Base-by-base conservation (phyloP, 2,797 vertebrate species). In the Rhadinocentrus ornatus region DNA sequence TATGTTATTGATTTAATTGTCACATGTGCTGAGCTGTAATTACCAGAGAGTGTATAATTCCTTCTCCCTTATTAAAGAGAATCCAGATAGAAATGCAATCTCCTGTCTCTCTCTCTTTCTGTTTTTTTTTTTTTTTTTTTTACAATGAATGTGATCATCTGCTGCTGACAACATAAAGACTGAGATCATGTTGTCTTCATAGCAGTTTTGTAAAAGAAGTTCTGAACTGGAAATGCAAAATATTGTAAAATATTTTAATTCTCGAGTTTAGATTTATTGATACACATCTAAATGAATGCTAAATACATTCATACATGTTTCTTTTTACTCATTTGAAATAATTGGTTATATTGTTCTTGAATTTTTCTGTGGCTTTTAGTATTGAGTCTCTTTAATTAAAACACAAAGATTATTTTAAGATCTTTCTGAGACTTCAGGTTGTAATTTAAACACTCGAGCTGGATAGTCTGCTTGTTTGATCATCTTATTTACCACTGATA, bases 381-480 rank as follows among this genome's bases (percentile, higher is more conserved):
- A n/a, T 44, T 16, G 13, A 37, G 20, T 54, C 31, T 75, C 52
- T 72, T 50, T 56, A 58, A 75, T 80, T 80, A 61, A 78, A 81
- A 73, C 20, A 1, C 31, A 18, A 1, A 44, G 26, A 80, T 84
- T 75, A 64, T 52, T 26, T 24, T 24, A 13, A 12, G 3, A 3
- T 31, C 53, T 31, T 9, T 54, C 52, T 54, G 24, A 13, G 22
- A 18, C 8, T 55, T 26, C 7, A 3, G 50, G 50, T n/a, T n/a
- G 29, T 73, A 71, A 61, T 83, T 73, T 68, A 29, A 56, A 26
- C 26, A 24, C n/a, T 27, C 29, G 63, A 57, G 46, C 46, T 39
- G 68, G 13, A 35, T 86, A 75, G 84, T 88, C 75, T 65, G 56
- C 50, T 75, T 74, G 26, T 77, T 56, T 76, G n/a, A 46, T 85